These are phyloP conservation scores for Otolemur garnettii DNA, from an alignment of 2,113 vertebrate genomes.

Conservation along the genomic window DNA sequence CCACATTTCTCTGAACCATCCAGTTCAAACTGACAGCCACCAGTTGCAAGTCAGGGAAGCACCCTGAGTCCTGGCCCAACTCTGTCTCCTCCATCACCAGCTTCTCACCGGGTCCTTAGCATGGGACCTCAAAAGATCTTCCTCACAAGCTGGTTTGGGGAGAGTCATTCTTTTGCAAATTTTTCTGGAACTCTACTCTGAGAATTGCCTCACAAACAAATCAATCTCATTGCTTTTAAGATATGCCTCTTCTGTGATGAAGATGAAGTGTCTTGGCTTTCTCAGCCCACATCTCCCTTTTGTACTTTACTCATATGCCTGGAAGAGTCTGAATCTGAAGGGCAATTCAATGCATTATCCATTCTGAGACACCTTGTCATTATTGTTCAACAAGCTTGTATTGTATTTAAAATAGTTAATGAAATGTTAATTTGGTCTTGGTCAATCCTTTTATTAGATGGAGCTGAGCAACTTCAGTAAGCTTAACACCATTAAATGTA, in stretches of 20 bases:
- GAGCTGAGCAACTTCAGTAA: conserved; percentile 44
- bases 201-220: conserved; percentile 29
- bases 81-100: not conserved
- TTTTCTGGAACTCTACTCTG: conserved; percentile 20
- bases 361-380: conserved; percentile 40
- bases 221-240: conserved; percentile 4
- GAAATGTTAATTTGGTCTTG: conserved; percentile 62
- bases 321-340: conserved; percentile 48
- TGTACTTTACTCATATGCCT: not conserved
- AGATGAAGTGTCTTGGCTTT: conserved; percentile 47
- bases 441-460: conserved; percentile 30
- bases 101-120: not conserved
- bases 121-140: not conserved
- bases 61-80: not conserved
- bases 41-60: not conserved
- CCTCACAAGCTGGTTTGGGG: not conserved
- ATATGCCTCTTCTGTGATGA: not conserved
- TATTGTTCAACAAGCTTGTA: not conserved
- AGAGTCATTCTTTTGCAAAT: conserved; percentile 1
- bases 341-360: conserved; percentile 39
- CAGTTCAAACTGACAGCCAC: not conserved
- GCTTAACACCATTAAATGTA: conserved; percentile 42
- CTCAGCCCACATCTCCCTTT: not conserved
- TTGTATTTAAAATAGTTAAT: conserved; percentile 57
- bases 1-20: not conserved